phyloP scores from a whole-genome alignment of 1,140 invertebrate genomes.

The Bombyx mandarina region DNA sequence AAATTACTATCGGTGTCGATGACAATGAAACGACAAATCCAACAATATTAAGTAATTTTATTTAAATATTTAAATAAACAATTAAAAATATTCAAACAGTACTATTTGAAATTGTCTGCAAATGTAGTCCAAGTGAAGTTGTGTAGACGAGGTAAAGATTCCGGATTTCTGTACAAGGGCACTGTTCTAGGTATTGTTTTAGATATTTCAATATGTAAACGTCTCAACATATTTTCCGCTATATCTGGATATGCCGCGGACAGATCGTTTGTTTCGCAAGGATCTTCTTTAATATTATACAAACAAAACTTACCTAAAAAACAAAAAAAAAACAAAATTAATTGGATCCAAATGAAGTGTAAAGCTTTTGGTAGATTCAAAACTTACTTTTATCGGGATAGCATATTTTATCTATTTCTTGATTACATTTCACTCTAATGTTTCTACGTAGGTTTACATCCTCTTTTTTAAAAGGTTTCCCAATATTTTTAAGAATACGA shows the following conservation, averaged over 20 bases:
- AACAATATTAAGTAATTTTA: no score
- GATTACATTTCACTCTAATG: constrained; percentile 31
- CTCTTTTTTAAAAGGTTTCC: constrained; percentile 19
- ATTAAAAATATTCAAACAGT: no score
- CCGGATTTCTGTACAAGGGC: constrained; percentile 26
- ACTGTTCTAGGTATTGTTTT: constrained; percentile 28
- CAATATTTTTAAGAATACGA: constrained; percentile 27
- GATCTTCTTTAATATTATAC: constrained; percentile 48
- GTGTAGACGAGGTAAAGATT: constrained; percentile 26
- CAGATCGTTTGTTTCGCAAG: constrained; percentile 44
- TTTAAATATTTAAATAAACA: no score
- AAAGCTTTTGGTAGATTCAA: no score
- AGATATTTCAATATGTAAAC: constrained; percentile 30
- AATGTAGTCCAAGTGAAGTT: constrained; percentile 36
- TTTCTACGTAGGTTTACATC: constrained; percentile 26
- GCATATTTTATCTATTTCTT: constrained; percentile 2
- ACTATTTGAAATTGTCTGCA: constrained; percentile 2
- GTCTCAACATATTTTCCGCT: constrained; percentile 20
- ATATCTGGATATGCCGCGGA: constrained; percentile 28
- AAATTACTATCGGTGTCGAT: no score
- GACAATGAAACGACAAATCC: no score
- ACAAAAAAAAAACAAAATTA: background rate
- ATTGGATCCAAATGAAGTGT: background rate
- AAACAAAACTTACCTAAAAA: constrained; percentile 42
- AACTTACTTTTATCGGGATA: background rate